Base-by-base conservation (phyloP, 1,140 invertebrate genomes). In the Pseudomyrmex dendroicus region DNA sequence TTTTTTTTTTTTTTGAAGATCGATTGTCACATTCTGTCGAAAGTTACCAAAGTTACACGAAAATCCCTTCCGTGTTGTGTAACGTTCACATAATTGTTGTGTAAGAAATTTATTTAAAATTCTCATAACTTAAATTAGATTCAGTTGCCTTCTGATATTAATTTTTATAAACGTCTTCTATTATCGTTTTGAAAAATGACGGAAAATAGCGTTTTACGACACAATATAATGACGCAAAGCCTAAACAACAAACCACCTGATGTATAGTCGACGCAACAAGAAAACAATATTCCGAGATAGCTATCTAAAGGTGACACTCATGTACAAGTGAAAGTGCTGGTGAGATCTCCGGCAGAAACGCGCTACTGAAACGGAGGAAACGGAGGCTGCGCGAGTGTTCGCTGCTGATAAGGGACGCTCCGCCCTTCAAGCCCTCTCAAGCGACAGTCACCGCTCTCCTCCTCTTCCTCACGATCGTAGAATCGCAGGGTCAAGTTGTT, bases 321-420 rank as follows among this genome's bases (percentile, higher is more conserved):
- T 63, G 20, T 64, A 64, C 72, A 86, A 83, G 84, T 76, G 50
- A 73, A 20, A 67, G 63, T 52, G 67, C 35, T 54, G 25, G 20
- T 56, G 74, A 59, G 67, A 85, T 70, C 68, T 66, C 63, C n/a
- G 35, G 62, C 25, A 56, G 59, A 67, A 82, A 35, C 35, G 35
- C 82, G 56, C 73, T 80, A 73, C 84, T 62, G 78, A 63, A 83
- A 84, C 35, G 63, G 46, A 76, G 59, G 59, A 78, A 5, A 85
- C 68, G 74, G 82, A 89, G 88, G 70, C 84, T 86, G 88, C 80
- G 82, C 76, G 91, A 92, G 92, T 92, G 92, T 92, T 92, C 89
- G 56, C 64, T 48, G 85, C 86, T 89, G 92, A 92, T 92, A 92
- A 92, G 91, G 84, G 85, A 84, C 82, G 88, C 89, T 82, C 89